phyloP scores from a whole-genome alignment of 2,113 vertebrate genomes.

The Macheiramphus alcinus region DNA sequence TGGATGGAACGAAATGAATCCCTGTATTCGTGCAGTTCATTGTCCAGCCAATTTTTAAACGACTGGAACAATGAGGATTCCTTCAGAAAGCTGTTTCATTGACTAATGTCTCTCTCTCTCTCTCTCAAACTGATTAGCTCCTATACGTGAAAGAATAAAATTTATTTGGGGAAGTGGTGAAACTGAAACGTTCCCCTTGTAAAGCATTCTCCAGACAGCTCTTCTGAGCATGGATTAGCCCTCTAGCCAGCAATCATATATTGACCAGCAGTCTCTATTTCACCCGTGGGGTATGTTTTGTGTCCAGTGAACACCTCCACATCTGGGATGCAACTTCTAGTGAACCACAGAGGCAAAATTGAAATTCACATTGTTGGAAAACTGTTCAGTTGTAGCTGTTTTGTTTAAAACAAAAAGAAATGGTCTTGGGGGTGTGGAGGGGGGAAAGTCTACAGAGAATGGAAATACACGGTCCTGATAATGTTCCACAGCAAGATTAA shows the following conservation, averaged over 20 bases:
- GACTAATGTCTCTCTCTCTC: background rate
- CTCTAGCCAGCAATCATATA: background rate
- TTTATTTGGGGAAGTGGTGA: background rate
- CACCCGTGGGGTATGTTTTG: background rate
- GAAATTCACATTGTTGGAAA: background rate
- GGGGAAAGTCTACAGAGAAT: background rate
- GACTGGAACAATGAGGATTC: background rate
- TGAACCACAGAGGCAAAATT: background rate
- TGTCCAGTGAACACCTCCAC: background rate
- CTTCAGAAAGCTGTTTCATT: background rate
- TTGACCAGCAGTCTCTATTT: background rate
- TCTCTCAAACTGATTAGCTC: background rate
- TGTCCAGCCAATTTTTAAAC: background rate
- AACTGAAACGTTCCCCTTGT: background rate
- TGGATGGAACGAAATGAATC: background rate
- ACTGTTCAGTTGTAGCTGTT: background rate
- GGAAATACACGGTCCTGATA: background rate
- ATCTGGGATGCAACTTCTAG: background rate
- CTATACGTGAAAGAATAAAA: background rate
- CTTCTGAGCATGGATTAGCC: background rate
- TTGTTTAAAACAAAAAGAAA: background rate
- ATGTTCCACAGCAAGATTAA: background rate
- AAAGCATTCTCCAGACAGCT: background rate
- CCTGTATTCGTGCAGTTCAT: background rate
- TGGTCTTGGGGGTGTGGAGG: rapidly evolving